These are phyloP conservation scores for Apostichopus japonicus DNA, from an alignment of 35 echinoderm and acorn worm species.

Conservation along the genomic window DNA sequence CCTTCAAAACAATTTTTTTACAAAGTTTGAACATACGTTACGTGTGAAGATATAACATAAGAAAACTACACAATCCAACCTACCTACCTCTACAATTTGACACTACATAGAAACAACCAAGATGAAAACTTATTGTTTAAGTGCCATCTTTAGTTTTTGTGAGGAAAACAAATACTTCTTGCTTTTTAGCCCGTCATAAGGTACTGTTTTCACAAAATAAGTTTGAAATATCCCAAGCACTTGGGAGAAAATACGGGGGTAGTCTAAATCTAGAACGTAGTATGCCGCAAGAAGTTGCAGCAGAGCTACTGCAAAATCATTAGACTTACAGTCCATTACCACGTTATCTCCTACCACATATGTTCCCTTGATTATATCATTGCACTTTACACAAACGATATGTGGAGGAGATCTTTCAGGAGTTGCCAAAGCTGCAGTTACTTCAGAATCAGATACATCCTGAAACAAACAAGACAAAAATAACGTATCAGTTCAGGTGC, in stretches of 20 bases:
- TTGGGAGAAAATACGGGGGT: constrained; percentile 36
- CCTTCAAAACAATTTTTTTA: too few relatives aligned
- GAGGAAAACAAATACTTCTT: background rate
- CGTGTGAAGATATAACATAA: too few relatives aligned
- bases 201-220: background rate
- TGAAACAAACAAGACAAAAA: too few relatives aligned
- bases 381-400: background rate
- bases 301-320: constrained; percentile 17
- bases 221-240: constrained; percentile 56
- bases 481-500: too few relatives aligned
- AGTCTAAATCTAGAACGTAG: constrained; percentile 54
- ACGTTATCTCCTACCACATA: background rate
- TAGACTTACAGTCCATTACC: constrained; percentile 6
- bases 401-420: background rate
- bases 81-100: too few relatives aligned
- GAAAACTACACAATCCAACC: too few relatives aligned
- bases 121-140: too few relatives aligned
- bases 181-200: constrained; percentile 3
- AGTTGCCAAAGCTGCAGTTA: background rate
- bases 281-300: constrained; percentile 22
- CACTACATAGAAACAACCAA: too few relatives aligned
- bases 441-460: background rate
- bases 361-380: background rate
- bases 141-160: background rate
- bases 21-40: too few relatives aligned